A percentile compares a stretch with the other conserved stretches of the same genome.
Evolutionary conservation across 2,113 vertebrate genomes (phyloP).

Genomic region (Formicarius rufipectus): DNA sequence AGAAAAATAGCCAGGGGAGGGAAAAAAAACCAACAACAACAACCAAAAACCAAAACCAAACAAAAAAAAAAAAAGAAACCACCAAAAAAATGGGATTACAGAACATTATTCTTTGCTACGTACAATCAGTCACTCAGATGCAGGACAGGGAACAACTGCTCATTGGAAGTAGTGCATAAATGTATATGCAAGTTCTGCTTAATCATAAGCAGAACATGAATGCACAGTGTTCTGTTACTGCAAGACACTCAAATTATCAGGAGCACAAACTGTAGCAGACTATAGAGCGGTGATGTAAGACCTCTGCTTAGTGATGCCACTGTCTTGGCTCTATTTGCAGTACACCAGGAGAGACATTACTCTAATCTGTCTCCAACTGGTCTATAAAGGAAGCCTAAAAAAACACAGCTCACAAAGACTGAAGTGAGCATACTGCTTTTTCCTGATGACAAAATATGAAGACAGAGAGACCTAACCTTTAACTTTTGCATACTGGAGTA

Average conservation of each 20-base stretch:
- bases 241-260: neutral
- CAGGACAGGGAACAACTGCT: neutral
- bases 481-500: neutral
- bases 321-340: neutral
- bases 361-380: neutral
- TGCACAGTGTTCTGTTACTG: neutral
- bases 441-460: neutral
- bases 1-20: neutral
- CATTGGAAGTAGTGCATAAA: neutral
- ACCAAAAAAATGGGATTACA: neutral
- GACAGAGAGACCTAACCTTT: neutral
- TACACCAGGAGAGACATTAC: neutral
- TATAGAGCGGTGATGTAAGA: neutral
- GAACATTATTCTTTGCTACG: neutral
- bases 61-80: neutral
- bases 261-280: neutral
- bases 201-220: neutral
- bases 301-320: neutral
- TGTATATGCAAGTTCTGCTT: neutral
- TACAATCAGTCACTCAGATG: neutral
- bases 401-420: fast-evolving
- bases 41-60: too few species aligned
- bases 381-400: neutral
- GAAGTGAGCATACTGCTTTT: neutral
- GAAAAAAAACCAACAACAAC: too few species aligned